Evolutionary conservation across 2,797 vertebrate species (phyloP), one percentile per base, ranked within the genome.

Genomic region (Microcaecilia unicolor): DNA sequence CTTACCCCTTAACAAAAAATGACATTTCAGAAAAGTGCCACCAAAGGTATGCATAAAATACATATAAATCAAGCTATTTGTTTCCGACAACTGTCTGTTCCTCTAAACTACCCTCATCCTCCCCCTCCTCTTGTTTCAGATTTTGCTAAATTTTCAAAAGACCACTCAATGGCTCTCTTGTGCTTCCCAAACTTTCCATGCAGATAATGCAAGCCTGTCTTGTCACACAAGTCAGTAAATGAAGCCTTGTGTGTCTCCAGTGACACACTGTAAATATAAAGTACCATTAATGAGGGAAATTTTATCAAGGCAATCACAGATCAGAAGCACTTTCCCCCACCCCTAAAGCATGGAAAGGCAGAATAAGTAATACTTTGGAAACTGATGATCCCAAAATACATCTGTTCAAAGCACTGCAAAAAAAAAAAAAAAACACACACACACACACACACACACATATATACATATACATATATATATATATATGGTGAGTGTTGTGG

Each of bases 61-160:
- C 39, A 61, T 31, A 35, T 83, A 77, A 83, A 83, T 81, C 57
- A 65, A 59, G 63, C 64, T 71, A 78, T 83, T 81, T 83, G 80
- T 83, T 69, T 60, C 15, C 10, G 45, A 36, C 56, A 26, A 64
- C 72, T 44, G 63, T 69, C 70, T 34, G 66, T 59, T 59, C 65
- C 70, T 58, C 40, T 46, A 41, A 69, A 42, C 53, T 61, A 60
- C 2, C 13, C 5, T 4, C 6, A 23, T 6, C n/a, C 12, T 9
- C 16, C 15, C 10, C 10, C 12, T 15, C 4, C 31, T 15, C 62
- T 64, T 49, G 48, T 36, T 56, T 43, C 34, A 51, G 50, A 47
- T 66, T 51, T 31, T 71, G 69, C 37, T 34, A 61, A n/a, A 54
- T 70, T 63, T n/a, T 55, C 74, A 66, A 56, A 70, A 55, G 72